Percentiles rank a stretch among this genome's conserved stretches.
phyloP scores from a whole-genome alignment of 2,888 invertebrate genomes.

The Hanleya hanleyi region DNA sequence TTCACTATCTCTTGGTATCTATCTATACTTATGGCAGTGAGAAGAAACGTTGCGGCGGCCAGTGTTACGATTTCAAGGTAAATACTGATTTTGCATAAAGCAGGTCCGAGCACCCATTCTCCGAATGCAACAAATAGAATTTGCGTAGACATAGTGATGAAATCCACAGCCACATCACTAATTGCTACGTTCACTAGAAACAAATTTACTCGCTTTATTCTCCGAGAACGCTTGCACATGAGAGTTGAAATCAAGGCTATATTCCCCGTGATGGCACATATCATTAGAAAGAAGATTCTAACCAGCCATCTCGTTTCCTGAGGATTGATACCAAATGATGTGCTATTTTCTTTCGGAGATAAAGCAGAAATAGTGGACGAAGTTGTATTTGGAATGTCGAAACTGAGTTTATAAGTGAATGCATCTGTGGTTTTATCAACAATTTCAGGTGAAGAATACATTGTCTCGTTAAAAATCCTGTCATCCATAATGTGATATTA shows the following conservation, averaged over 20 bases:
- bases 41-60: slow-evolving; percentile 72
- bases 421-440: not conserved
- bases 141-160: slow-evolving; percentile 74
- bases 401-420: not conserved
- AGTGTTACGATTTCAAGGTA: slow-evolving; percentile 73
- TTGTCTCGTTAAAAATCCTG: not conserved
- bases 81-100: slow-evolving; percentile 72
- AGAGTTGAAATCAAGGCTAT: slow-evolving; percentile 68
- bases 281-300: slow-evolving; percentile 59
- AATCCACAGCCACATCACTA: slow-evolving; percentile 73
- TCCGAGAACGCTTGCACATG: slow-evolving; percentile 62
- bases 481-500: not conserved
- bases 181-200: slow-evolving; percentile 74
- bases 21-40: slow-evolving; percentile 74
- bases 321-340: not conserved
- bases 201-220: slow-evolving; percentile 72
- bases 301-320: not conserved
- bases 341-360: not conserved
- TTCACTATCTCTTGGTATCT: slow-evolving; percentile 73
- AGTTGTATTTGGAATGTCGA: not conserved
- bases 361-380: not conserved
- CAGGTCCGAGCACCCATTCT: slow-evolving; percentile 74
- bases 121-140: slow-evolving; percentile 73
- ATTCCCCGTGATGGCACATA: slow-evolving; percentile 73
- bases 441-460: not conserved